Percentiles rank a stretch among this genome's conserved stretches.
phyloP scores from a whole-genome alignment of 2,888 invertebrate species.

The Myopa tessellatipennis region DNA sequence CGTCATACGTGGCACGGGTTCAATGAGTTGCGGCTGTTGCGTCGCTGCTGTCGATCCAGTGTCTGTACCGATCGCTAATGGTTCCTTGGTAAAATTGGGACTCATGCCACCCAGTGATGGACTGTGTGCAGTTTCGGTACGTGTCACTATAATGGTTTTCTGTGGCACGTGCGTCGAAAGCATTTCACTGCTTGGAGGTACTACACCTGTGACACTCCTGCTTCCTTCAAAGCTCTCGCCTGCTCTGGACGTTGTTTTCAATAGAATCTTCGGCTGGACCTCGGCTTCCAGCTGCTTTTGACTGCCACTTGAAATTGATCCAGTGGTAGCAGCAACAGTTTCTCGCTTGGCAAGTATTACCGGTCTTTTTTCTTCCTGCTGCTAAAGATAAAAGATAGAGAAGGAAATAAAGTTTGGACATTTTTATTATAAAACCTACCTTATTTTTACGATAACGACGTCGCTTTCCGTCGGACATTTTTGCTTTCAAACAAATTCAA shows the following conservation, averaged over 20 bases:
- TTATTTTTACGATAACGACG: slow-evolving; percentile 59
- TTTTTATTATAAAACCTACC: slow-evolving; percentile 45
- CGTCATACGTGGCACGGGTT: slow-evolving; percentile 60
- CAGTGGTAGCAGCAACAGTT: slow-evolving; percentile 17
- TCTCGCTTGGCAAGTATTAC: slow-evolving; percentile 61
- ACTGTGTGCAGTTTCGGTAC: slow-evolving; percentile 48
- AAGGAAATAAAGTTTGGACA: too few relatives aligned
- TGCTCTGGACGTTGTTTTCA: slow-evolving; percentile 56
- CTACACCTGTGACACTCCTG: slow-evolving; percentile 14
- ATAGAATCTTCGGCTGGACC: slow-evolving; percentile 64
- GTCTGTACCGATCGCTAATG: neutral
- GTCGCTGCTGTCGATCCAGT: too few relatives aligned
- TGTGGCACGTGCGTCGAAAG: slow-evolving; percentile 44
- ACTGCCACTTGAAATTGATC: slow-evolving; percentile 2
- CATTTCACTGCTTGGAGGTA: slow-evolving; percentile 23
- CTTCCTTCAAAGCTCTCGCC: slow-evolving; percentile 10
- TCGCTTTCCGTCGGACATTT: slow-evolving; percentile 60
- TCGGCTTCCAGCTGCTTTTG: slow-evolving; percentile 39
- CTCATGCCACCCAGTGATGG: slow-evolving; percentile 46
- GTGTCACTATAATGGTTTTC: slow-evolving; percentile 62
- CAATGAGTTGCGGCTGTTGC: slow-evolving; percentile 42
- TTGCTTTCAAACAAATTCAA: neutral
- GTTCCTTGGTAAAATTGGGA: slow-evolving; percentile 49
- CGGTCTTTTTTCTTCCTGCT: slow-evolving; percentile 54
- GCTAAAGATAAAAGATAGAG: slow-evolving; percentile 11